Evolutionary conservation across 1,140 invertebrate genomes (phyloP), one percentile per base, ranked within the genome.

Genomic region (Drosophila parabipectinata): DNA sequence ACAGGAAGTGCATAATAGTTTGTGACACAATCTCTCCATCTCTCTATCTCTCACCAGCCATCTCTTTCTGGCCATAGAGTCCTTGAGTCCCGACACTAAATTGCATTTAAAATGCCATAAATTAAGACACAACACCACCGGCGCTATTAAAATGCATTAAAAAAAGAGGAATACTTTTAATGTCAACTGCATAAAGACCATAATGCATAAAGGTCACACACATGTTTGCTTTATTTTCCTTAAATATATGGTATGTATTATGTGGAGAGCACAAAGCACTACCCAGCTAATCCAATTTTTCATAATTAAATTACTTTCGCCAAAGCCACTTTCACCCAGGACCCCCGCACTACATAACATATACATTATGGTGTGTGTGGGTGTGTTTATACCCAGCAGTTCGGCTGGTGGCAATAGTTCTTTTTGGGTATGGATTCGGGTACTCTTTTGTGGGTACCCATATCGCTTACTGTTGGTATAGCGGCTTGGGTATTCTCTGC

Each of bases 51-150:
- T 21, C 1, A 21, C 21, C 3, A 3, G 21, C 21, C 21, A 21
- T 21, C 21, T 6, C 39, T 14, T n/a, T 14, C n/a, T 6, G 5
- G 41, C 12, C 8, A 3, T 12, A 3, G 15, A 3, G 41, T 18
- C 34, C 34, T 51, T 50, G 37, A 51, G 55, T 18, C 18, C 32
- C 8, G 78, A 66, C 78, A 62, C 80, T 79, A 84, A 84, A 84
- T 84, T 84, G 81, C 81, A 79, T 77, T 84, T 84, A 79, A 84
- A 84, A 84, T 84, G 80, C 80, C 80, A 84, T 84, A 84, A 84
- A 84, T 84, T 84, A 84, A 79, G 71, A 68, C 14, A 84, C 59
- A 84, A 73, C 72, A 76, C 62, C 68, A 48, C 26, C 12, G 44
- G 2, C 54, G 66, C 66, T 72, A 84, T 84, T 77, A 84, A 84